Evolutionary conservation across 2,888 invertebrate genomes (phyloP).

Genomic region (Morpho achilles): DNA sequence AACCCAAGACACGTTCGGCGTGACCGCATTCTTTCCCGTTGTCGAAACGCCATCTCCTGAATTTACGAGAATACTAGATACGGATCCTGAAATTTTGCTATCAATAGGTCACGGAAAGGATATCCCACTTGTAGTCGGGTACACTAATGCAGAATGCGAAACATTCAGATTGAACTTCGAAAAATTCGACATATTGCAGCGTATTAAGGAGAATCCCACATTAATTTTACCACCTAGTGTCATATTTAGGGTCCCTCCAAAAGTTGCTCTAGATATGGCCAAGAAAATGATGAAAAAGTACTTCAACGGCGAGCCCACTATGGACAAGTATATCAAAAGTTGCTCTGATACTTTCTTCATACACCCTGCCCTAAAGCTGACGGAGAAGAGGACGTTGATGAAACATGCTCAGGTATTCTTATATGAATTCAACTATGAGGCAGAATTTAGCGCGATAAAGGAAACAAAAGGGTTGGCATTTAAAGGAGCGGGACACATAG

Average conservation of each 20-base stretch:
- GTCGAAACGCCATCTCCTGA: constrained; percentile 51
- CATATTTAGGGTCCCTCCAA: constrained; percentile 36
- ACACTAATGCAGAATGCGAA: constrained; percentile 57
- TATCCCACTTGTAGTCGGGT: constrained; percentile 57
- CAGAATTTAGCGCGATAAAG: constrained; percentile 66
- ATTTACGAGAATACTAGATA: constrained; percentile 51
- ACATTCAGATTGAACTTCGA: constrained; percentile 48
- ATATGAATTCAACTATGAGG: constrained; percentile 75
- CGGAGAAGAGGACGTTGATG: constrained; percentile 34
- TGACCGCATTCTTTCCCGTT: constrained; percentile 54
- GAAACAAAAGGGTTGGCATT: constrained; percentile 48
- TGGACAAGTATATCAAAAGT: constrained; percentile 44
- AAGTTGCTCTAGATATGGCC: constrained; percentile 31
- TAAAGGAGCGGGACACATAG: constrained; percentile 78
- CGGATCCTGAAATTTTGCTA: constrained; percentile 53
- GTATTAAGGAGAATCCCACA: constrained; percentile 38
- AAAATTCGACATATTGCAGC: constrained; percentile 41
- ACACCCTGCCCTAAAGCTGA: constrained; percentile 53
- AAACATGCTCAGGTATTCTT: constrained; percentile 65
- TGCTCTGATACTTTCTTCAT: constrained; percentile 52
- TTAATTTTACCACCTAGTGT: constrained; percentile 40
- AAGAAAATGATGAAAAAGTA: constrained; percentile 42
- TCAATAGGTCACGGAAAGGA: constrained; percentile 47
- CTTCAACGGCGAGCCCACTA: constrained; percentile 39
- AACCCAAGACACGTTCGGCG: constrained; percentile 45